Evolutionary conservation across 1,140 invertebrate genomes (phyloP).

Genomic region (Microvelia longipes): DNA sequence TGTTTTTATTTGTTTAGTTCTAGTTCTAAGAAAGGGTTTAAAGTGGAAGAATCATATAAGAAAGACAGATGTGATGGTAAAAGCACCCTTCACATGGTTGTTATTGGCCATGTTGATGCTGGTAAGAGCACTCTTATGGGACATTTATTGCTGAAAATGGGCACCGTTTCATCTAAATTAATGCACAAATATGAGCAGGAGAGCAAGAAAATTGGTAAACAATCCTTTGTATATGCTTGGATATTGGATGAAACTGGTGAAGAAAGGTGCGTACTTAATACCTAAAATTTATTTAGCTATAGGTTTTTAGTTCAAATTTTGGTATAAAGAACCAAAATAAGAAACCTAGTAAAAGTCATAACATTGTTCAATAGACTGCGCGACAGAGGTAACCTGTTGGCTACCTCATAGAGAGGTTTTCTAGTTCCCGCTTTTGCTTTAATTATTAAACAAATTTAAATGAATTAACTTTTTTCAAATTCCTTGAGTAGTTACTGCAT

Average conservation of each 20-base stretch:
- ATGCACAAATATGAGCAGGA: conserved; percentile 98
- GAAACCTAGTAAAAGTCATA: too few relatives aligned
- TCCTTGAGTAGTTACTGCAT: too few relatives aligned
- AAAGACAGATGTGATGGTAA: conserved; percentile 60
- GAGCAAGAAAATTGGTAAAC: conserved; percentile 92
- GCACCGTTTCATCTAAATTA: conserved; percentile 72
- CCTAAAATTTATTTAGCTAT: neutral
- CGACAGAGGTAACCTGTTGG: too few relatives aligned
- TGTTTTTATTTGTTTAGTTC: conserved; percentile 7
- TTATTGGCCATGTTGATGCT: conserved; percentile 97
- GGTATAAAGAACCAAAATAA: too few relatives aligned
- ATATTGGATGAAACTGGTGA: conserved; percentile 98
- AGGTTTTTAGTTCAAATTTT: conserved; percentile 4
- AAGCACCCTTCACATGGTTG: conserved; percentile 81
- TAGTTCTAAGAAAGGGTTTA: conserved; percentile 10
- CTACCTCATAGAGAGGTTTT: too few relatives aligned
- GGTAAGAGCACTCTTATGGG: conserved; percentile 98
- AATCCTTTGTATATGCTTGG: conserved; percentile 97
- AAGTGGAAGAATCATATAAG: conserved; percentile 39
- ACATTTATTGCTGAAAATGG: conserved; percentile 75
- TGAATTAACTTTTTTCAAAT: too few relatives aligned
- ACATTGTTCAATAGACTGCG: too few relatives aligned
- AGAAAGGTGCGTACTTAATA: conserved; percentile 65
- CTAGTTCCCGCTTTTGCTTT: too few relatives aligned
- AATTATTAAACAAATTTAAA: too few relatives aligned